Evolutionary conservation across 2,113 vertebrate genomes (phyloP), one percentile per base, ranked within the genome.

Genomic region (Pungitius pungitius): DNA sequence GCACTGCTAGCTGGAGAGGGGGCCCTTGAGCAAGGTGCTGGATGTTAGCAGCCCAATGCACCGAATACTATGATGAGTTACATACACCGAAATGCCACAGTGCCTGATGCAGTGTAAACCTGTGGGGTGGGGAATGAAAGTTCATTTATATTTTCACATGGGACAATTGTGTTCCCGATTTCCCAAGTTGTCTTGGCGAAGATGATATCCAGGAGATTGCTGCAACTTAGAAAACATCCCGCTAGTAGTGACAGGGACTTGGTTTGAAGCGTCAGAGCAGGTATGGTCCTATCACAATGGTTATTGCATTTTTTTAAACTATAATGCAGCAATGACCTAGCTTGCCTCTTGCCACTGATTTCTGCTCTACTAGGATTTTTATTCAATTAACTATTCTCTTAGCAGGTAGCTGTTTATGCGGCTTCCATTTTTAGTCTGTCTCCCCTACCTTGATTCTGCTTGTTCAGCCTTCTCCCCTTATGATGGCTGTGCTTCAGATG

Each of bases 401-500:
- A 22, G 66, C 27, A 57, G 54, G 10, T 27, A 59, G 52, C 59
- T 24, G 3, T 33, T 47, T 64, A 22, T 58, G 30, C 22, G 27
- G 69, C 20, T 61, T 11, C 57, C 0, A 39, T 71, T 37, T 66
- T 42, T 6, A 22, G 51, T 57, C 40, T 15, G 67, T 59, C 54
- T 69, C 49, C 52, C 51, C 58, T 72, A 73, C 60, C 63, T 75
- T 27, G 42, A 30, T 43, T 83, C 54, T 81, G 70, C 83, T 55
- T 69, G 55, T 63, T 67, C 80, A 69, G 62, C 69, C 37, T 47
- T 56, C 80, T 62, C 84, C 63, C 77, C 68, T 24, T 87, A 82
- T 61, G 71, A 88, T 83, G 88, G 86, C 77, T 91, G 85, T 75
- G 86, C 86, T 68, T 88, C 80, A 78, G 71, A 72, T 37, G 47